Evolutionary conservation across 2,797 vertebrate species (phyloP).

Genomic region (Phaenicophaeus curvirostris): DNA sequence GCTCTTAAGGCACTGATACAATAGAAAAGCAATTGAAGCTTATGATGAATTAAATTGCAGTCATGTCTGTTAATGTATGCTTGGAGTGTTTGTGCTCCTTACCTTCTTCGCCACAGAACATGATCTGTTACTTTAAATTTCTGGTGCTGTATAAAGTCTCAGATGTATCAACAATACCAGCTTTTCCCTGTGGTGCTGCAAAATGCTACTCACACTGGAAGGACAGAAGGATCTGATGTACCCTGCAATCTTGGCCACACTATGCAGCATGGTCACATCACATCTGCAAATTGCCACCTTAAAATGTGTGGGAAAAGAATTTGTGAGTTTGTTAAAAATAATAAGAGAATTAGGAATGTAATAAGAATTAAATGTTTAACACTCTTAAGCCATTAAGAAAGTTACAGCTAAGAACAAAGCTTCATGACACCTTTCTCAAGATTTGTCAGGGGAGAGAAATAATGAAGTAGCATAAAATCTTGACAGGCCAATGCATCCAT

Average conservation of each 20-base stretch:
- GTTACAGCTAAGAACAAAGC: background rate
- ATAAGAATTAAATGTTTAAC: background rate
- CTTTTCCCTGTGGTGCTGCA: background rate
- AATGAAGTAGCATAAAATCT: background rate
- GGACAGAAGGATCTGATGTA: background rate
- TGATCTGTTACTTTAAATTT: background rate
- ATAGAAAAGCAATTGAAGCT: background rate
- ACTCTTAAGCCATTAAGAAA: background rate
- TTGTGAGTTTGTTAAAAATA: background rate
- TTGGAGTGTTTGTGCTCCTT: background rate
- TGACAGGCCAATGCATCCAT: background rate
- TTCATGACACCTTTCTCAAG: background rate
- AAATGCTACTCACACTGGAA: fast-evolving
- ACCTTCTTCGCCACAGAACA: background rate
- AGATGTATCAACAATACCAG: background rate
- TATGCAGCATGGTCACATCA: background rate
- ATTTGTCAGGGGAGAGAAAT: background rate
- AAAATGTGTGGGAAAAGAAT: background rate
- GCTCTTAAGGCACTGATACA: background rate
- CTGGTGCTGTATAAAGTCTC: background rate
- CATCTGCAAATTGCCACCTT: background rate
- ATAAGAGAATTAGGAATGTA: background rate
- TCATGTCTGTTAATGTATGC: background rate
- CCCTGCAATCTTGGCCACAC: fast-evolving
- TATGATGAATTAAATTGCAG: background rate